A percentile compares a stretch with the other conserved stretches of the same genome.
Conservation (phyloP, 1,140 invertebrate genomes). For the Lysiphlebus fabarum region DNA sequence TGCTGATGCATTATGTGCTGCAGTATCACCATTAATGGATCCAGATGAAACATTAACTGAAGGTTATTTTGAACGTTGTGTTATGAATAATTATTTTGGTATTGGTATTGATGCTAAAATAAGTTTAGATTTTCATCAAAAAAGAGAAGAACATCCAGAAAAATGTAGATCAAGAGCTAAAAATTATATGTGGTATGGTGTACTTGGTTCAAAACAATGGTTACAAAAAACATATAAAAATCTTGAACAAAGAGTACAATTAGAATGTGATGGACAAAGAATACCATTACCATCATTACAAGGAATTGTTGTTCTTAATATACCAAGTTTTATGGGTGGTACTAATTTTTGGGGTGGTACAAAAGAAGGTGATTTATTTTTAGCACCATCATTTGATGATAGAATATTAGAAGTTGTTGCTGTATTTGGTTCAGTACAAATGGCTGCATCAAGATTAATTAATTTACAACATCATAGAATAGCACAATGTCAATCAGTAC, state of each 20-base stretch:
- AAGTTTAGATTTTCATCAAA: conserved; percentile 95
- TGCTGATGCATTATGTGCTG: conserved; percentile 93
- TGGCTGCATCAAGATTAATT: conserved; percentile 91
- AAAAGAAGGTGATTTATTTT: conserved; percentile 83
- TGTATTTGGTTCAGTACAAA: conserved; percentile 94
- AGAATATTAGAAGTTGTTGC: conserved; percentile 92
- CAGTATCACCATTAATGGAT: conserved; percentile 89
- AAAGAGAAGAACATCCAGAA: conserved; percentile 95
- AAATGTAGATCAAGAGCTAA: conserved; percentile 91
- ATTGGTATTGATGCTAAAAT: conserved; percentile 99
- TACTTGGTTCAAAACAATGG: conserved; percentile 89
- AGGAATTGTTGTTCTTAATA: conserved; percentile 96
- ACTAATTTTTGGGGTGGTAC: conserved; percentile 98
- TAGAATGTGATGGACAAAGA: conserved; percentile 89
- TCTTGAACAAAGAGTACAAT: conserved; percentile 88
- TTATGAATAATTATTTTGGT: conserved; percentile 99
- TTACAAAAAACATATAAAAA: conserved; percentile 92
- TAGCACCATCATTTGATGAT: conserved; percentile 89
- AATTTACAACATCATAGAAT: conserved; percentile 96
- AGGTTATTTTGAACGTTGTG: conserved; percentile 90
- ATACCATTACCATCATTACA: conserved; percentile 91
- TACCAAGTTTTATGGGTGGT: conserved; percentile 94
- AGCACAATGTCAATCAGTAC: conserved; percentile 91
- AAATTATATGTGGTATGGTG: conserved; percentile 98
- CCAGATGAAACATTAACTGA: conserved; percentile 85